These are phyloP conservation scores for Microcebus murinus DNA, from an alignment of 2,113 vertebrate species.

Conservation along the genomic window DNA sequence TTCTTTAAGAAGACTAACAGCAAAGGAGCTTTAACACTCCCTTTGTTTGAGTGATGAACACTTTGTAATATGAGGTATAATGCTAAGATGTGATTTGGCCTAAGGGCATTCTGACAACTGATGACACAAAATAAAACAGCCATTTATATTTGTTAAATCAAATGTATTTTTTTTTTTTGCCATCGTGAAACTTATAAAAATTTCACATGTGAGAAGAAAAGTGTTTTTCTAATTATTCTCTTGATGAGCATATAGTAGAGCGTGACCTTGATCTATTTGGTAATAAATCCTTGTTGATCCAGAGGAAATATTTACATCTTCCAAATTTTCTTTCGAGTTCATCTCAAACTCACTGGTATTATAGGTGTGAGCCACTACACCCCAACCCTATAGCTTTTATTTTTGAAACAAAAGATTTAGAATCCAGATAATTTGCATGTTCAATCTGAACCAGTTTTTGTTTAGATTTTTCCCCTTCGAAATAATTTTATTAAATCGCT, in stretches of 20 bases:
- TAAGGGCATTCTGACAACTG: background rate
- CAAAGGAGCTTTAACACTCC: background rate
- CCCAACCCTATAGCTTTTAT: background rate
- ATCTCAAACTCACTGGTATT: background rate
- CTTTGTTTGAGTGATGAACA: background rate
- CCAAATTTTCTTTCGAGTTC: background rate
- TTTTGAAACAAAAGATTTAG: slow-evolving; percentile 6
- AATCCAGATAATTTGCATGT: background rate
- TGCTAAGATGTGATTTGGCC: background rate
- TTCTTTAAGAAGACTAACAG: background rate
- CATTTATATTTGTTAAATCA: background rate
- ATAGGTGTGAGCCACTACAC: too few species aligned
- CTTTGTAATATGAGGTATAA: background rate
- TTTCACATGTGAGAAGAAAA: background rate
- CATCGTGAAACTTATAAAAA: background rate
- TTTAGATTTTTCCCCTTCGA: slow-evolving; percentile 21
- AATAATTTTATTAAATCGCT: background rate
- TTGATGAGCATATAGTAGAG: background rate
- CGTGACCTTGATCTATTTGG: background rate
- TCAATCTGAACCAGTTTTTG: background rate
- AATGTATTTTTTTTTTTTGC: background rate
- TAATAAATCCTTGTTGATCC: background rate
- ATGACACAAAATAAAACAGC: background rate
- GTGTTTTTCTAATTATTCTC: background rate
- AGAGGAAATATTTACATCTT: background rate